Percentiles rank a stretch among this genome's conserved stretches.
phyloP scores from a whole-genome alignment of 1,140 invertebrate genomes.

The Polypedilum pembai region DNA sequence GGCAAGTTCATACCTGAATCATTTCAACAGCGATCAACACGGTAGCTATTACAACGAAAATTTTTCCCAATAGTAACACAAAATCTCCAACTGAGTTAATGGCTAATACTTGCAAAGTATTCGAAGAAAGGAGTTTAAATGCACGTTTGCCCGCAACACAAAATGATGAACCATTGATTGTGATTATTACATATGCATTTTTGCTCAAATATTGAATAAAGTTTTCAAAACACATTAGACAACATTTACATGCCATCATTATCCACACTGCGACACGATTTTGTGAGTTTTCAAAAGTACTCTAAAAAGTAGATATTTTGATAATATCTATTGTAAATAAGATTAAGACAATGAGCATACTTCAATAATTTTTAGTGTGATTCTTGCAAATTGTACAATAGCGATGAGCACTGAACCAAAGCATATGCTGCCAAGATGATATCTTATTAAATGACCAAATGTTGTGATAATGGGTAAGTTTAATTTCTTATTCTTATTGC shows the following conservation, averaged over 20 bases:
- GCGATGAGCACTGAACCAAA: constrained; percentile 69
- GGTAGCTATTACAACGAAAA: constrained; percentile 57
- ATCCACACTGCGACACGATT: constrained; percentile 42
- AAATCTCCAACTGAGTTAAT: constrained; percentile 75
- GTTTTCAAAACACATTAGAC: constrained; percentile 64
- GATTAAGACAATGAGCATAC: constrained; percentile 27
- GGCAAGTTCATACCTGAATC: constrained; percentile 51
- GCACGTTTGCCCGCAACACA: constrained; percentile 57
- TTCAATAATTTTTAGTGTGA: constrained; percentile 44
- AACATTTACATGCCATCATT: constrained; percentile 62
- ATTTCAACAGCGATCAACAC: constrained; percentile 54
- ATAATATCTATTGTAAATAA: neutral
- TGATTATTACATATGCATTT: constrained; percentile 74
- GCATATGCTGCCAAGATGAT: constrained; percentile 69
- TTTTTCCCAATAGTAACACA: constrained; percentile 66
- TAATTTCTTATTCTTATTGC: constrained; percentile 54
- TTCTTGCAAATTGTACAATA: constrained; percentile 57
- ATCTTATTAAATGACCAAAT: constrained; percentile 52
- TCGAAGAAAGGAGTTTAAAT: constrained; percentile 52
- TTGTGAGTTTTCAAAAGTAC: constrained; percentile 43
- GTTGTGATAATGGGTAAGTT: constrained; percentile 51
- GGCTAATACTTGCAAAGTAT: constrained; percentile 60
- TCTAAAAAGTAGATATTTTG: constrained; percentile 34
- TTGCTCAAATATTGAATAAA: constrained; percentile 62
- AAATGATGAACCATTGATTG: constrained; percentile 63